Conservation (phyloP, 1,140 invertebrate genomes). For the Leptinotarsa lineolata region DNA sequence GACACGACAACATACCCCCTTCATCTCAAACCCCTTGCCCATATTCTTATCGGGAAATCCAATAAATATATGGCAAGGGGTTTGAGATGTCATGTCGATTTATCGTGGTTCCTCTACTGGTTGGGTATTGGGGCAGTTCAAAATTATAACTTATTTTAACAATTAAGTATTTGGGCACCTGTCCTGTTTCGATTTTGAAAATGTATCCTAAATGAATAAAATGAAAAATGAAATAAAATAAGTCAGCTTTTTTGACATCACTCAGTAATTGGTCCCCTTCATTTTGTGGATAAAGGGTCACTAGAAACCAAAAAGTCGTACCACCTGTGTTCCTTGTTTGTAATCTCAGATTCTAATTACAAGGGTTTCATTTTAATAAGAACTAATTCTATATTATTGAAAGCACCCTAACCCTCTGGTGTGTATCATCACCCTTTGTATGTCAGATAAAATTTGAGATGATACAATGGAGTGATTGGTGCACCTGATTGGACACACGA, state of each 20-base stretch:
- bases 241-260: background rate
- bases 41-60: no score
- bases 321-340: background rate
- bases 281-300: background rate
- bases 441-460: conserved; percentile 22
- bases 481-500: conserved; percentile 41
- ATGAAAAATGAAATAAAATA: no score
- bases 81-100: no score
- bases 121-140: no score
- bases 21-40: no score
- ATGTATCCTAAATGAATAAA: no score
- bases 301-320: background rate
- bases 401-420: background rate
- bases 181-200: no score
- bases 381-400: conserved; percentile 17
- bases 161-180: no score
- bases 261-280: background rate
- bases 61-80: no score
- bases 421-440: conserved; percentile 14
- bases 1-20: no score
- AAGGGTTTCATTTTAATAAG: conserved; percentile 8
- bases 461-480: conserved; percentile 14
- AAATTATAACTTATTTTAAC: no score
- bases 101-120: no score
- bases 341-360: conserved; percentile 1